Evolutionary conservation across 2,113 vertebrate genomes (phyloP).

Genomic region (Trichomycterus rosablanca): DNA sequence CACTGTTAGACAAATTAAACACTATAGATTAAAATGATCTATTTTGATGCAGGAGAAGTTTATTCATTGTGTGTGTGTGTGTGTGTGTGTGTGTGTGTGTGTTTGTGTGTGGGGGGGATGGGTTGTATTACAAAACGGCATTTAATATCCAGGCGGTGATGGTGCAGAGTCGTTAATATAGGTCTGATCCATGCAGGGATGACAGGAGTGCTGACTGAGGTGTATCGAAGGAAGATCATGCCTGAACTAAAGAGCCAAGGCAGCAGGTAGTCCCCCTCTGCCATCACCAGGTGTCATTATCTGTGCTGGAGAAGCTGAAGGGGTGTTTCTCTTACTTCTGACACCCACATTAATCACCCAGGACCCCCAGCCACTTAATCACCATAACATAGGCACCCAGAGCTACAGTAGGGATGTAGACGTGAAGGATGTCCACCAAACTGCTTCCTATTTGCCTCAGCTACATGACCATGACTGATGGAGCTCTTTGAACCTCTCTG

Average conservation of each 20-base stretch:
- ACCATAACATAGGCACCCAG: constrained; percentile 51
- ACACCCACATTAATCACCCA: constrained; percentile 75
- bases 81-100: constrained; percentile 21
- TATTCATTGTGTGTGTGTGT: not conserved
- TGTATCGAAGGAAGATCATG: constrained; percentile 72
- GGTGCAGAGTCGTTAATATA: constrained; percentile 79
- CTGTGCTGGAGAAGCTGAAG: constrained; percentile 55
- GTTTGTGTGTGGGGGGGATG: constrained; percentile 43
- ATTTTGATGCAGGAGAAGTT: too few relatives aligned
- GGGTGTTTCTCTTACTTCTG: constrained; percentile 53
- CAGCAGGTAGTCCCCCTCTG: constrained; percentile 58
- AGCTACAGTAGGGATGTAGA: constrained; percentile 52
- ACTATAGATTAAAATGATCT: too few relatives aligned
- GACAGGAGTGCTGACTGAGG: constrained; percentile 79
- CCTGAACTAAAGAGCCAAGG: constrained; percentile 64
- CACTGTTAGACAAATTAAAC: too few relatives aligned
- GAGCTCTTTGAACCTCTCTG: constrained; percentile 64
- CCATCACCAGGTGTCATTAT: constrained; percentile 71
- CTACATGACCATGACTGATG: constrained; percentile 66
- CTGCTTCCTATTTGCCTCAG: constrained; percentile 67
- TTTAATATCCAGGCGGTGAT: constrained; percentile 80
- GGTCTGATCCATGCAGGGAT: constrained; percentile 69
- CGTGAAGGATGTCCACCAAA: constrained; percentile 68
- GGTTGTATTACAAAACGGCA: constrained; percentile 65
- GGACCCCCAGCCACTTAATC: constrained; percentile 57